Conservation (phyloP, 2,113 vertebrate species). For the Epinephelus cyanopodus region DNA sequence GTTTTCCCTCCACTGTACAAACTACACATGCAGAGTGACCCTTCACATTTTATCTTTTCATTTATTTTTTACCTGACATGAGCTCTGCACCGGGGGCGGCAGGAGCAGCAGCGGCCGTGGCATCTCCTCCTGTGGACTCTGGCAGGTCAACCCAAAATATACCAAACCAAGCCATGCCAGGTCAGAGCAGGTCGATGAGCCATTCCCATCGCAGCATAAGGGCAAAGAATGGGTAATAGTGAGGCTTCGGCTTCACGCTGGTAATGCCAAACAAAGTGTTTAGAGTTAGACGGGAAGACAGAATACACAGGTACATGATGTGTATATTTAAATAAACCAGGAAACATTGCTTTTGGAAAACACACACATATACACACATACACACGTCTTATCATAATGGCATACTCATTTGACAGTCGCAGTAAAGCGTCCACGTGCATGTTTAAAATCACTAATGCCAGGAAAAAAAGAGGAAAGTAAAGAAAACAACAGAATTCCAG, state of each 20-base stretch:
- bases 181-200: constrained; percentile 38
- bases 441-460: background rate
- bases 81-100: constrained; percentile 88
- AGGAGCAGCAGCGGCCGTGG: constrained; percentile 87
- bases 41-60: background rate
- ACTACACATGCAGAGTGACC: constrained; percentile 6
- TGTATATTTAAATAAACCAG: background rate
- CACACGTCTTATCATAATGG: background rate
- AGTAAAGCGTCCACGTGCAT: background rate
- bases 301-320: background rate
- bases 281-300: constrained; percentile 47
- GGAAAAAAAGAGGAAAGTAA: background rate
- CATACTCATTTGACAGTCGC: background rate
- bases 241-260: constrained; percentile 76
- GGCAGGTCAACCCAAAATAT: constrained; percentile 50
- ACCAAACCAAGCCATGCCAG: constrained; percentile 33
- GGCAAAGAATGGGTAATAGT: constrained; percentile 83
- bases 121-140: constrained; percentile 94
- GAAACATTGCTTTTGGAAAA: background rate
- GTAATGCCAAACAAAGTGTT: constrained; percentile 69
- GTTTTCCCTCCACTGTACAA: constrained; percentile 1
- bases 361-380: constrained; percentile 3
- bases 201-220: constrained; percentile 87
- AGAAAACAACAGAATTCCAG: background rate
- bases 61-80: constrained; percentile 91